Evolutionary conservation across 2,113 vertebrate genomes (phyloP).

Genomic region (Acrocephalus arundinaceus): DNA sequence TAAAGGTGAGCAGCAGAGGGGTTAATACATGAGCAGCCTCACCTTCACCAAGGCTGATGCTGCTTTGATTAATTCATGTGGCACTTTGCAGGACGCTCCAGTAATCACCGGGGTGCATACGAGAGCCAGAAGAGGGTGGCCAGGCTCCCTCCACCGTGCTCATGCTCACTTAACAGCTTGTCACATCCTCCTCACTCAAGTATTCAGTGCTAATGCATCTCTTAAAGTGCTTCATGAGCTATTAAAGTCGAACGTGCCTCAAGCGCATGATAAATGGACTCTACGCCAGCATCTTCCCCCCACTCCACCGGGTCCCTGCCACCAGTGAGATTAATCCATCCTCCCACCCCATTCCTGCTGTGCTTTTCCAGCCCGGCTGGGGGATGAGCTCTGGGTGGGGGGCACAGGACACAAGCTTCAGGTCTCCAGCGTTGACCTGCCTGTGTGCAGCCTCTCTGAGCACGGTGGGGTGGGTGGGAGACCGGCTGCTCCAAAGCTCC

Average conservation of each 20-base stretch:
- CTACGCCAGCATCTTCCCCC: neutral
- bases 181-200: slow-evolving; percentile 62
- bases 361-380: fast-evolving
- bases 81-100: slow-evolving; percentile 10
- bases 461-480: fast-evolving
- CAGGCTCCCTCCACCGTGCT: neutral
- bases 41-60: neutral
- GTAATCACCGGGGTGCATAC: slow-evolving; percentile 1
- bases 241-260: slow-evolving; percentile 48
- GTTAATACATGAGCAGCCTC: neutral
- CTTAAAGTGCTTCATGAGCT: slow-evolving; percentile 63
- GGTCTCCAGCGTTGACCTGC: fast-evolving
- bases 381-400: neutral
- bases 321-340: neutral
- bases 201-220: slow-evolving; percentile 64
- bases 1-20: neutral
- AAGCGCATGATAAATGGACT: slow-evolving; percentile 53
- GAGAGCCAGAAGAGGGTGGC: neutral
- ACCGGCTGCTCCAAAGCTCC: neutral
- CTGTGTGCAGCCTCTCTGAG: neutral
- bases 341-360: neutral
- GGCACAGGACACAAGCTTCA: neutral
- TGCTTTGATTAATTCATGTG: slow-evolving; percentile 40
- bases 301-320: neutral
- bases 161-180: slow-evolving; percentile 38